These are phyloP conservation scores for Cinclus cinclus DNA, from an alignment of 2,113 vertebrate species.

Conservation along the genomic window DNA sequence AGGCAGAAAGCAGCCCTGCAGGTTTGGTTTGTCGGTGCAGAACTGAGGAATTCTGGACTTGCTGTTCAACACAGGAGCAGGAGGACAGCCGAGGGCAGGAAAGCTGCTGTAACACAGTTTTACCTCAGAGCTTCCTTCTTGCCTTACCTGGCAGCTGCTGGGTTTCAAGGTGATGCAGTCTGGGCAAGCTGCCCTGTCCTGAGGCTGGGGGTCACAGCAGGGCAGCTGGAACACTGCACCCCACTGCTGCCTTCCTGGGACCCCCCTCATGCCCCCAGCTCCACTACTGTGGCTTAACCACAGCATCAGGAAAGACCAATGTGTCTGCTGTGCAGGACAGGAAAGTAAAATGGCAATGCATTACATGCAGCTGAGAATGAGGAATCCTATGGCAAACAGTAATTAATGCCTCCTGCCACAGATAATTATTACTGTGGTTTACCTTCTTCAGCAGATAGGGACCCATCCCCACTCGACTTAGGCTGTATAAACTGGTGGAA, in stretches of 20 bases:
- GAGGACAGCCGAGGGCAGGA: not conserved
- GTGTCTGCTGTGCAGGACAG: not conserved
- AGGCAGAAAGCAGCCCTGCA: not conserved
- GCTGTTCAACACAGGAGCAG: not conserved
- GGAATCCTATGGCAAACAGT: not conserved
- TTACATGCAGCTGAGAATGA: not conserved
- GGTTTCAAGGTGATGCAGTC: not conserved
- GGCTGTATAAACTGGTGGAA: not conserved
- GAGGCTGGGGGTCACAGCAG: not conserved
- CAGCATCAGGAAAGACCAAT: not conserved
- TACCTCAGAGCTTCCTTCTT: not conserved
- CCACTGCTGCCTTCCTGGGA: rapidly evolving
- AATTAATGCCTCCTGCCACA: not conserved
- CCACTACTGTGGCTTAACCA: rapidly evolving
- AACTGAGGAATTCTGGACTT: not conserved
- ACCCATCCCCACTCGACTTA: not conserved
- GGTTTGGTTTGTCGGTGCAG: not conserved
- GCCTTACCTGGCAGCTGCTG: not conserved
- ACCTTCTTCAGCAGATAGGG: not conserved
- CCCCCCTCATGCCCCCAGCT: not conserved
- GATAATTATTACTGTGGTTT: not conserved
- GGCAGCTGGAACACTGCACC: not conserved
- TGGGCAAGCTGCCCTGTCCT: not conserved
- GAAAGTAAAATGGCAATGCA: not conserved
- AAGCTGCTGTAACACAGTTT: not conserved